Percentiles rank a stretch among this genome's conserved stretches.
These are phyloP conservation scores for Chaetura pelagica DNA, from an alignment of 2,113 vertebrate species.

Conservation along the genomic window DNA sequence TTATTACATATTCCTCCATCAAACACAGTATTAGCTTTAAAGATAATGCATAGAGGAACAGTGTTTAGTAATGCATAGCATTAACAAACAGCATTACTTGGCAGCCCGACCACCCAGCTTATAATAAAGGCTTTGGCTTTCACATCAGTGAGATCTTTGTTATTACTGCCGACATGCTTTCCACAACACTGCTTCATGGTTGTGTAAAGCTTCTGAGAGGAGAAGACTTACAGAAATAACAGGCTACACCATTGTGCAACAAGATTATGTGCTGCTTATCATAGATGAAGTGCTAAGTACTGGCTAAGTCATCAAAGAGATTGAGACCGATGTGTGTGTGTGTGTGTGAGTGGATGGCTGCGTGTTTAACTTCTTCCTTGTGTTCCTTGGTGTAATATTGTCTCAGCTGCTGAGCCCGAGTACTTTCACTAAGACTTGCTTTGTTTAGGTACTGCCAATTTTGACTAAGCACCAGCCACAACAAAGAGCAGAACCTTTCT, in stretches of 20 bases:
- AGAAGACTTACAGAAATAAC: slow-evolving; percentile 33
- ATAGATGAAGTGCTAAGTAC: slow-evolving; percentile 14
- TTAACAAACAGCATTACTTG: slow-evolving; percentile 49
- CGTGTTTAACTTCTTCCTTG: slow-evolving; percentile 12
- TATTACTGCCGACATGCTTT: slow-evolving; percentile 51
- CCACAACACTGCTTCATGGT: slow-evolving; percentile 39
- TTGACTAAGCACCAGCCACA: neutral
- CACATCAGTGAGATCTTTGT: slow-evolving; percentile 62
- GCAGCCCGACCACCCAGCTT: slow-evolving; percentile 35
- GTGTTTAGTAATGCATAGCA: slow-evolving; percentile 1
- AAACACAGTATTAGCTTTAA: slow-evolving; percentile 15
- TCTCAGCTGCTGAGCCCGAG: neutral
- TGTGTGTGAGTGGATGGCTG: neutral
- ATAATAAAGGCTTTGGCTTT: slow-evolving; percentile 60
- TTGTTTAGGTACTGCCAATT: slow-evolving; percentile 5
- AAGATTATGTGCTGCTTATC: neutral
- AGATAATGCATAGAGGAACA: neutral
- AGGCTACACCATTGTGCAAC: slow-evolving; percentile 5
- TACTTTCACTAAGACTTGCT: slow-evolving; percentile 1
- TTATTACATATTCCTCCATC: neutral
- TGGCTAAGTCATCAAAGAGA: neutral
- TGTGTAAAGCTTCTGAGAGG: slow-evolving; percentile 50
- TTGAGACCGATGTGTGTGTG: neutral
- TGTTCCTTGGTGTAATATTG: slow-evolving; percentile 5
- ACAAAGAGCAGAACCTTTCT: neutral